Evolutionary conservation across 2,113 vertebrate genomes (phyloP), one percentile per base, ranked within the genome.

Genomic region (Cathartes aura): DNA sequence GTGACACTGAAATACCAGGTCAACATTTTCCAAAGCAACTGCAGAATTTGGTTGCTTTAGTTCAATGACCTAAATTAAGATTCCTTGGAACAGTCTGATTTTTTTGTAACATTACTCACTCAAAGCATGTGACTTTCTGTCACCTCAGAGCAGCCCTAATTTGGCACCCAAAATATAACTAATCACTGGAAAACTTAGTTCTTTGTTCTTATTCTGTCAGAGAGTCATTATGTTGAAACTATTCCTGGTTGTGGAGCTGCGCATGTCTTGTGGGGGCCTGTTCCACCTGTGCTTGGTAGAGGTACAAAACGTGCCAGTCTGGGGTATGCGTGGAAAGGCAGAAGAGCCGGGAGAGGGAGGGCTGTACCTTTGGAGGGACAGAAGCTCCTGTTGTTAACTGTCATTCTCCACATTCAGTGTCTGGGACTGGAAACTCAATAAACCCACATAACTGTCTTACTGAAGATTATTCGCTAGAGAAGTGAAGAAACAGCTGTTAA

Each of bases 151-250:
- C 76, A 96, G 91, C 62, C 74, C 68, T 93, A 93, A 86, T 91
- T 93, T 83, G 74, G 74, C 81, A 96, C 81, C 40, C 58, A 80
- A 80, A 91, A 92, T 95, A 92, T 76, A 96, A 82, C 73, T 88
- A 82, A 92, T 94, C 62, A 86, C 81, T 88, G 75, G 53, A 88
- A 95, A 96, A 88, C 59, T 94, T 91, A 64, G 73, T 78, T 88
- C 73, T 80, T 84, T 92, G 87, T 78, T 94, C 91, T 86, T 94
- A 72, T 75, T 95, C 66, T 80, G 42, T 76, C 58, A 50, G 43
- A 75, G 23, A 87, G 53, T 89, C 26, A 55, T 91, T 85, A 80
- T 50, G 16, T 17, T 93, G 93, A 89, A 96, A 55, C 62, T 93
- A 43, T 87, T 93, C 64, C 70, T 85, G 78, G 15, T 71, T 79